Base-by-base conservation (phyloP, 2,113 vertebrate species). In the Uropsilus gracilis region DNA sequence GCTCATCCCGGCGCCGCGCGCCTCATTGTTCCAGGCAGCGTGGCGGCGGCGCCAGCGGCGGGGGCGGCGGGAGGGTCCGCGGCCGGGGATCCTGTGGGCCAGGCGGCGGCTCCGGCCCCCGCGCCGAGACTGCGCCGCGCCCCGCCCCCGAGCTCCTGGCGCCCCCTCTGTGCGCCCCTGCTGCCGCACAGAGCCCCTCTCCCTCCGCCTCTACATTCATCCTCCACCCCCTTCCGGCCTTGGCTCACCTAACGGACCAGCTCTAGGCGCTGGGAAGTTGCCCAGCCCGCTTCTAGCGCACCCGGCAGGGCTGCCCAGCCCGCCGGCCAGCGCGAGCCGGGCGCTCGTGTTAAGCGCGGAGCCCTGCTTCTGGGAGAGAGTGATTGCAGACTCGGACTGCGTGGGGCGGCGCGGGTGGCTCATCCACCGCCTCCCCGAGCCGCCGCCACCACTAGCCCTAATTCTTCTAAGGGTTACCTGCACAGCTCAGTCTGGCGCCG, bases 11-110 rank as follows among this genome's bases (percentile, higher is more conserved):
- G 76, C 50, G 89, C 95, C 17, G 90, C 89, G 92, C 85, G 59
- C 88, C 61, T 96, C 97, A 97, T 98, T 98, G 98, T 98, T 98
- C 80, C 53, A 26, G 90, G 92, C 90, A 48, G 94, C 94, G 84
- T 59, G 20, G 91, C 86, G 30, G 72, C 11, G 78, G 82, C 55
- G 20, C 37, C 13, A 48, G 44, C 14, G 39, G 46, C 59, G 53
- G 57, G 17, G 34, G 61, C 42, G 18, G 59, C 92, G 3, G 24
- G 16, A 32, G 68, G 30, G 39, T 42, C 16, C 5, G 22, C 3
- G 69, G 13, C 48, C 86, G 1, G 0, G 42, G 82, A n/a, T n/a
- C 53, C 37, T 34, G 5, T 18, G 37, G 30, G 20, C 42, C 4
- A 9, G 42, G 68, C 42, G 32, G 71, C 5, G 34, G 48, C n/a